A percentile compares a stretch with the other conserved stretches of the same genome.
Evolutionary conservation across 1,140 invertebrate genomes (phyloP).

Genomic region (Hormaphis cornu): DNA sequence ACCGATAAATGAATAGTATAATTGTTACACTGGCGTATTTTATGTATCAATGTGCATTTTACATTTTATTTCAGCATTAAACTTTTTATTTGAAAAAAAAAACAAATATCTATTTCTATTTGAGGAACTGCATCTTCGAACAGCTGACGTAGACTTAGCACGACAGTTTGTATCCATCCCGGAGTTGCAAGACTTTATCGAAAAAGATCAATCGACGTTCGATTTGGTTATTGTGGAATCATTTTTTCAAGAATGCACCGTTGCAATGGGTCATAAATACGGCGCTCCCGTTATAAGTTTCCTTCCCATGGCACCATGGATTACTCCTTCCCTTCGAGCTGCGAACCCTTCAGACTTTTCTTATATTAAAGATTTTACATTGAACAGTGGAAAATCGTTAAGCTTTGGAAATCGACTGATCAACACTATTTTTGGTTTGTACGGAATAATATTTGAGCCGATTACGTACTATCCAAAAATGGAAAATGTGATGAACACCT

Average conservation of each 20-base stretch:
- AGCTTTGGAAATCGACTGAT: not conserved
- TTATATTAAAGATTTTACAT: slow-evolving; percentile 26
- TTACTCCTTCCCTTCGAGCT: not conserved
- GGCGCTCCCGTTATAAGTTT: slow-evolving; percentile 3
- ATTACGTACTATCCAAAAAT: not conserved
- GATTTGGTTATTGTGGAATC: slow-evolving; percentile 36
- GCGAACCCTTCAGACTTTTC: slow-evolving; percentile 27
- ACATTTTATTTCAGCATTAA: not conserved
- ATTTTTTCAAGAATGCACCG: slow-evolving; percentile 33
- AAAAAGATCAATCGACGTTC: slow-evolving; percentile 24
- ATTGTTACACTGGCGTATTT: too few relatives aligned
- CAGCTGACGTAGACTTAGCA: not conserved
- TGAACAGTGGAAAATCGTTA: slow-evolving; percentile 2
- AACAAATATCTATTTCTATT: not conserved
- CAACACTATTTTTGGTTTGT: slow-evolving; percentile 13
- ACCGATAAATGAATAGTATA: too few relatives aligned
- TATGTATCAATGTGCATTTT: too few relatives aligned
- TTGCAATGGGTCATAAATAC: slow-evolving; percentile 39
- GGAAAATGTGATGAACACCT: not conserved
- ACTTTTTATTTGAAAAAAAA: not conserved
- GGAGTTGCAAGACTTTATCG: not conserved
- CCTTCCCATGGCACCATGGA: not conserved
- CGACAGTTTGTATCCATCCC: not conserved
- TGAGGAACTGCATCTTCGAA: not conserved
- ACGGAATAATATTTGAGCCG: not conserved